These are phyloP conservation scores for Lucifuga dentata DNA, from an alignment of 2,113 vertebrate genomes.

Conservation along the genomic window DNA sequence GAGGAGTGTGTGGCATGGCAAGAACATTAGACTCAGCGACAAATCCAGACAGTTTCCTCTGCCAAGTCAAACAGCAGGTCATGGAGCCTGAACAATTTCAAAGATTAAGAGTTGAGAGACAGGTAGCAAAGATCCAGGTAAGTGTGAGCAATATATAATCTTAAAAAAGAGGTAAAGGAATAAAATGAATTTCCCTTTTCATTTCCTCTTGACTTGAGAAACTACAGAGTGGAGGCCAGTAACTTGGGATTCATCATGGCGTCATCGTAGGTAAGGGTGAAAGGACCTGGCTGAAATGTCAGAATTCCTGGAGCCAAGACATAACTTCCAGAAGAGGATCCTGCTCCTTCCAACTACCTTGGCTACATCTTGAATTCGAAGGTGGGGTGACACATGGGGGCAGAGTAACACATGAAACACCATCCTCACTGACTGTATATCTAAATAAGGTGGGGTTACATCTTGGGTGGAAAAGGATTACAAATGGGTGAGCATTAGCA, in stretches of 20 bases:
- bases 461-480: too few relatives aligned
- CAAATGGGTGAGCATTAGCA: too few relatives aligned
- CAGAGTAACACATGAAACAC: too few relatives aligned
- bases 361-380: too few relatives aligned
- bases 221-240: slow-evolving; percentile 29
- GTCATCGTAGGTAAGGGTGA: slow-evolving; percentile 50
- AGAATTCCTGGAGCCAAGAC: slow-evolving; percentile 25
- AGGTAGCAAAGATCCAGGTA: slow-evolving; percentile 66
- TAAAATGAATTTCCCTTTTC: slow-evolving; percentile 61
- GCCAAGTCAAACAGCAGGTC: slow-evolving; percentile 77
- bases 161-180: slow-evolving; percentile 36
- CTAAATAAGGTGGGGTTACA: too few relatives aligned
- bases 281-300: slow-evolving; percentile 43
- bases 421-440: too few relatives aligned
- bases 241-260: slow-evolving; percentile 48
- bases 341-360: too few relatives aligned
- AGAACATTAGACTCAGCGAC: slow-evolving; percentile 71
- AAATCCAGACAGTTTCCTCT: slow-evolving; percentile 64
- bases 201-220: slow-evolving; percentile 55
- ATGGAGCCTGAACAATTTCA: slow-evolving; percentile 43
- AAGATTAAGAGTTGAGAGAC: slow-evolving; percentile 61
- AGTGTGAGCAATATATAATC: slow-evolving; percentile 57
- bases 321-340: too few relatives aligned
- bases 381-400: too few relatives aligned
- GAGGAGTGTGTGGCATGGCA: slow-evolving; percentile 70